These are phyloP conservation scores for Mirounga angustirostris DNA, from an alignment of 2,113 vertebrate genomes.

Conservation along the genomic window DNA sequence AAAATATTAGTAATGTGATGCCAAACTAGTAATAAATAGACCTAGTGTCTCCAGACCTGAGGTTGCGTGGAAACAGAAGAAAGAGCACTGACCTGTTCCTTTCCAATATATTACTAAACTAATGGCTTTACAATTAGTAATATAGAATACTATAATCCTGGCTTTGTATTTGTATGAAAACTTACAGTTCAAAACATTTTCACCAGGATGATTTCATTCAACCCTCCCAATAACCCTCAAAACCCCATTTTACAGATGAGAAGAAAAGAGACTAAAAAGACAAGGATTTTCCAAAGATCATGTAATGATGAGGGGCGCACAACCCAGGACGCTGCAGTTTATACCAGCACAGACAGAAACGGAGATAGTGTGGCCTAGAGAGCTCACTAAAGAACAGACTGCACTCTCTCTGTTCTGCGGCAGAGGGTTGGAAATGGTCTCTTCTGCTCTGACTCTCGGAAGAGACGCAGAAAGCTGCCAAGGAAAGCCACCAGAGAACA, in stretches of 20 bases:
- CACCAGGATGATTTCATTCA: neutral
- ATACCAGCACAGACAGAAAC: too few species aligned
- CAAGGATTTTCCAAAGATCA: constrained; percentile 7
- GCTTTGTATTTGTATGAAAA: neutral
- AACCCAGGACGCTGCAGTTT: too few species aligned
- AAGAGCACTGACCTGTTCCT: neutral
- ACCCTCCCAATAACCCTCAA: neutral
- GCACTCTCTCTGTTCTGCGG: too few species aligned
- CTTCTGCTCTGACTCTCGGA: too few species aligned
- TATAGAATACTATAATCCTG: neutral
- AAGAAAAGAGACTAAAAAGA: constrained; percentile 15
- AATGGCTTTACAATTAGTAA: neutral
- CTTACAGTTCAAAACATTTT: constrained; percentile 43
- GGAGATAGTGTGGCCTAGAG: too few species aligned
- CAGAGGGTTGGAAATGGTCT: too few species aligned
- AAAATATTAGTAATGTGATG: constrained; percentile 32
- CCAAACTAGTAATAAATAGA: neutral
- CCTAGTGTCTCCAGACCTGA: neutral
- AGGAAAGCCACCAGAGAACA: too few species aligned
- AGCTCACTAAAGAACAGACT: too few species aligned
- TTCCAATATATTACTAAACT: neutral
- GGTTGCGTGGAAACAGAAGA: neutral
- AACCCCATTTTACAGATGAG: neutral
- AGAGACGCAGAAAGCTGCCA: too few species aligned
- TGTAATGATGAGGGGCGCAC: neutral